phyloP scores from a whole-genome alignment of 2,113 vertebrate species.

The Pseudorhombus dupliciocellatus region DNA sequence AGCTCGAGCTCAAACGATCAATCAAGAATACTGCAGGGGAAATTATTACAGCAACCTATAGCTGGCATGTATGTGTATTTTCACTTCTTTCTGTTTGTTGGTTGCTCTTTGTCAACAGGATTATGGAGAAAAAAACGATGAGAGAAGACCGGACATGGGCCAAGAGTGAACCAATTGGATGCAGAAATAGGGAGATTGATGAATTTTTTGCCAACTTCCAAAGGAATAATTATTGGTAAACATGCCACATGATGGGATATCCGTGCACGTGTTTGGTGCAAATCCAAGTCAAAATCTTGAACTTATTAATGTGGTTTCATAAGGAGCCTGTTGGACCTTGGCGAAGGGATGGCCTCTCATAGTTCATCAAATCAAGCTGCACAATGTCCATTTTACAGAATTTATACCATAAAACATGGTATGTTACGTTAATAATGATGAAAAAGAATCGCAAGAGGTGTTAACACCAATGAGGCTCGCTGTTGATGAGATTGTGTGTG shows the following conservation, averaged over 20 bases:
- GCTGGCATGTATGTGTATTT: no score
- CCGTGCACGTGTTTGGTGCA: neutral
- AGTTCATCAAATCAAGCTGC: neutral
- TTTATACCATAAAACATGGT: neutral
- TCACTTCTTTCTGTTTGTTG: no score
- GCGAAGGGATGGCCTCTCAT: neutral
- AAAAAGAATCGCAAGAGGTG: neutral
- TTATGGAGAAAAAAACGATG: no score
- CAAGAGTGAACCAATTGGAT: no score
- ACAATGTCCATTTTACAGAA: neutral
- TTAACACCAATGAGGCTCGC: constrained; percentile 11
- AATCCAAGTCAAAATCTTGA: neutral
- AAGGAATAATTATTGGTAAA: neutral
- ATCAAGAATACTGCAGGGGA: no score
- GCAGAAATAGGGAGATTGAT: no score
- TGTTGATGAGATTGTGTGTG: constrained; percentile 8
- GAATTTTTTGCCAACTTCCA: no score
- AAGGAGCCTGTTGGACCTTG: neutral
- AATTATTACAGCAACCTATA: no score
- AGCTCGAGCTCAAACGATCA: neutral
- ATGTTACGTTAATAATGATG: neutral
- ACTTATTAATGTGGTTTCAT: neutral
- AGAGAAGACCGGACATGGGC: no score
- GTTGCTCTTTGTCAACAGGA: no score
- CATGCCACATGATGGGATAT: neutral